Evolutionary conservation across 2,113 vertebrate genomes (phyloP), one percentile per base, ranked within the genome.

Genomic region (Drymodes brunneopygia): DNA sequence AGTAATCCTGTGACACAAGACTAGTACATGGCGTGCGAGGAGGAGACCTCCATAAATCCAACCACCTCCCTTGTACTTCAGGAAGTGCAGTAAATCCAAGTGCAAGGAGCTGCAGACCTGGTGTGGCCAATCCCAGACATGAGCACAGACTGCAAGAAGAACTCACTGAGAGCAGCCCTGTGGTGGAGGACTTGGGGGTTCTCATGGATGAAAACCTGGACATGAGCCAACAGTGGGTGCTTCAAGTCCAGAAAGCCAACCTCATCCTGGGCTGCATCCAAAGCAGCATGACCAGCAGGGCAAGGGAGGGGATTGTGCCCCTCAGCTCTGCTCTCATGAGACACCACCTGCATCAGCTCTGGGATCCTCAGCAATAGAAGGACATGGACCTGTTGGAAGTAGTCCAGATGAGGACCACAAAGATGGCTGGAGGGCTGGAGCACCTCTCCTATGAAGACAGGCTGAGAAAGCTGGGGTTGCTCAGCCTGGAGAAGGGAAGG

Each of bases 11-110:
- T 36, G 78, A 81, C 51, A 83, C 47, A 64, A 82, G n/a, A 66
- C 38, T 65, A 81, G 54, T 53, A 88, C 0, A 3, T 0, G 3
- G 51, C 0, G 7, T 4, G 9, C 0, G 0, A 78, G 38, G 14
- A 86, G 23, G 7, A 88, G 60, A 51, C 15, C 31, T 82, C 45
- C 51, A 62, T 65, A 75, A 90, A 85, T 40, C 22, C 33, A 88
- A 42, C 33, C 20, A 62, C 9, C 15, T 74, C 18, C 40, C 38
- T 23, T 3, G 1, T 80, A 80, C 35, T 42, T 42, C 54, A 61
- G 35, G 24, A 48, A 35, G 12, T 16, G 11, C 25, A 62, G 25
- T 36, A 75, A 69, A 38, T 27, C 20, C 12, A 67, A 47, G 47
- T 13, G 29, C 47, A 75, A 61, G 47, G 35, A 61, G 8, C 25